Percentiles rank a stretch among this genome's conserved stretches.
phyloP scores from a whole-genome alignment of 1,140 invertebrate genomes.

The Drosophila pectinifera region DNA sequence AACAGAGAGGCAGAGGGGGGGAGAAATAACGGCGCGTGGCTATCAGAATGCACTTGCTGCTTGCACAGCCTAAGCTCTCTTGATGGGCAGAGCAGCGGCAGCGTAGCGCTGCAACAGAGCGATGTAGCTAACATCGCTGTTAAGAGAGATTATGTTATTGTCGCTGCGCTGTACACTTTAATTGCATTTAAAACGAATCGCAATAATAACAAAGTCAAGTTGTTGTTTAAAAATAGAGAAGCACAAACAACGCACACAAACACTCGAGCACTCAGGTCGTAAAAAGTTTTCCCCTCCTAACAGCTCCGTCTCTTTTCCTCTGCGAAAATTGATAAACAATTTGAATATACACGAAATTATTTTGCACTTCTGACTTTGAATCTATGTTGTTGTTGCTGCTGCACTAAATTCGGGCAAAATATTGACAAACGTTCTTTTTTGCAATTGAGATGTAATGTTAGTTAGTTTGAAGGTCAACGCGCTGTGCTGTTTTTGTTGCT shows the following conservation, averaged over 20 bases:
- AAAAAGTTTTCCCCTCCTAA: conserved; percentile 18
- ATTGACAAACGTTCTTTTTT: conserved; percentile 9
- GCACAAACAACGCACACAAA: conserved; percentile 3
- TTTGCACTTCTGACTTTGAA: conserved; percentile 72
- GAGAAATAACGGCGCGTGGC: conserved; percentile 30
- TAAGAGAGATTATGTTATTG: conserved; percentile 1
- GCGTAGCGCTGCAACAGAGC: conserved; percentile 2
- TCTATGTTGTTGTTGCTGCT: conserved; percentile 18
- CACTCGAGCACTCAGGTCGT: conserved; percentile 10
- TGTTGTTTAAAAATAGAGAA: conserved; percentile 44
- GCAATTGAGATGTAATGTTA: background rate
- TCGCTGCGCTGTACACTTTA: conserved; percentile 9
- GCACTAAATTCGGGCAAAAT: conserved; percentile 24
- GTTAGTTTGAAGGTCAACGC: conserved; percentile 56
- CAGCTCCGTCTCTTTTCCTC: conserved; percentile 2
- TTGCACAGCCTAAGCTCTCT: conserved; percentile 9
- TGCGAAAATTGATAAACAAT: conserved; percentile 53
- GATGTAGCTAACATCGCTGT: background rate
- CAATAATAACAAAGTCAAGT: conserved; percentile 44
- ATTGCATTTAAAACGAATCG: conserved; percentile 38
- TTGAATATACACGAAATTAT: conserved; percentile 51
- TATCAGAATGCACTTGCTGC: conserved; percentile 35
- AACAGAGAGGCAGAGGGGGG: conserved; percentile 4
- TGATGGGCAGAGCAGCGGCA: conserved; percentile 3
- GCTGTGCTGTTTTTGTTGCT: conserved; percentile 2